These are phyloP conservation scores for Propsilocerus akamusi DNA, from an alignment of 1,140 invertebrate species.

Conservation along the genomic window DNA sequence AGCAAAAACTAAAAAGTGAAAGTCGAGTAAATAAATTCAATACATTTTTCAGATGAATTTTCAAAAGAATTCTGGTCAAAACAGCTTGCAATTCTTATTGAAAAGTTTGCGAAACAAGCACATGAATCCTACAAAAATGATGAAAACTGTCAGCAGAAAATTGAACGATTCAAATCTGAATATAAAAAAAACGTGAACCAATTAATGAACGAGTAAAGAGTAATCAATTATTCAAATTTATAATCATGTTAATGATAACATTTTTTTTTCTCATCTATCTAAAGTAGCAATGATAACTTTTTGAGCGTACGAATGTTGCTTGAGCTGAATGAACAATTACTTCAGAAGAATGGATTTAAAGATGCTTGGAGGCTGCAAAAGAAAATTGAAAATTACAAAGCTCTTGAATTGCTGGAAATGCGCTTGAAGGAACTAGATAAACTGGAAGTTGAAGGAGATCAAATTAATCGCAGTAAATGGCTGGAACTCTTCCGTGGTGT, in stretches of 20 bases:
- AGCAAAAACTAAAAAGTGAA: not conserved
- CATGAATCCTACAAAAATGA: not conserved
- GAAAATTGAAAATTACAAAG: constrained; percentile 34
- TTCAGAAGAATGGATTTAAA: constrained; percentile 79
- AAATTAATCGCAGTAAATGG: constrained; percentile 32
- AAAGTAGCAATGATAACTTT: too few species aligned
- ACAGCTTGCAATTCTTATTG: not conserved
- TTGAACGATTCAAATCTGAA: not conserved
- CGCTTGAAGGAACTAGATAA: constrained; percentile 36
- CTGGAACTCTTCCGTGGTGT: constrained; percentile 36
- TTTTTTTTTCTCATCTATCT: too few species aligned
- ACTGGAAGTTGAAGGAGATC: too few species aligned
- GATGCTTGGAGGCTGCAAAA: constrained; percentile 74
- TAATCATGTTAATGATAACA: too few species aligned
- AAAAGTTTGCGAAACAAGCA: not conserved
- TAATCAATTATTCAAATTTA: too few species aligned
- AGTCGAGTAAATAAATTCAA: not conserved
- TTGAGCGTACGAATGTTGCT: constrained; percentile 51
- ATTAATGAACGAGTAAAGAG: not conserved
- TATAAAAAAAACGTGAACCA: not conserved
- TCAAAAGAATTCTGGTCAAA: not conserved
- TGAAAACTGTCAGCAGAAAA: not conserved
- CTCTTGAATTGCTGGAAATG: constrained; percentile 28
- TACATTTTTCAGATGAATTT: not conserved
- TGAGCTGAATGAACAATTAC: constrained; percentile 79